Conservation (phyloP, 2,797 vertebrate species). For the Chrosomus eos region DNA sequence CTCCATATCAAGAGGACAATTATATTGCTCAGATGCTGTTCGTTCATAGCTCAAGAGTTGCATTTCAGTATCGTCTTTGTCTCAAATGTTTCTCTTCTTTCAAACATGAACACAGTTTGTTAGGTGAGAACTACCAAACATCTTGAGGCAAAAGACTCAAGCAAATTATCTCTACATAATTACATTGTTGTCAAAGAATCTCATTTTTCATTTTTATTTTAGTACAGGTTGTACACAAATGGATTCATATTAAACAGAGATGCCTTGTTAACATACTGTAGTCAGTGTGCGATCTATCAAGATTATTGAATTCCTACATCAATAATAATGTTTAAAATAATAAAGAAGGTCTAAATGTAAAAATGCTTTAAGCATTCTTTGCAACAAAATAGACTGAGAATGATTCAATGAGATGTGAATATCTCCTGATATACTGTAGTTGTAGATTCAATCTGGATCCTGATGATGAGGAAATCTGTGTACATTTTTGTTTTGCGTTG, state of each 20-base stretch:
- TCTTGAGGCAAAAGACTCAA: not conserved
- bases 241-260: not conserved
- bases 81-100: not conserved
- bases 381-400: not conserved
- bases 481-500: not conserved
- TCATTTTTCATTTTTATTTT: not conserved
- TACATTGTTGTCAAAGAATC: not conserved
- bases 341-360: not conserved
- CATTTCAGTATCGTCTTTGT: not conserved
- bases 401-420: not conserved
- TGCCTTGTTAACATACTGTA: not conserved
- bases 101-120: not conserved
- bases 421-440: not conserved
- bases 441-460: not conserved
- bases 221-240: not conserved
- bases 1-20: not conserved
- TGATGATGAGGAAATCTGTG: not conserved
- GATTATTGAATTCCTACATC: not conserved
- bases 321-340: not conserved
- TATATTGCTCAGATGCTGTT: not conserved
- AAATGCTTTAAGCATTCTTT: not conserved
- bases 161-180: constrained; percentile 1
- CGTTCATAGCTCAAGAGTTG: not conserved
- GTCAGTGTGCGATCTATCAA: not conserved
- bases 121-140: not conserved